These are phyloP conservation scores for Octodon degus DNA, from an alignment of 2,113 vertebrate species.

Conservation along the genomic window DNA sequence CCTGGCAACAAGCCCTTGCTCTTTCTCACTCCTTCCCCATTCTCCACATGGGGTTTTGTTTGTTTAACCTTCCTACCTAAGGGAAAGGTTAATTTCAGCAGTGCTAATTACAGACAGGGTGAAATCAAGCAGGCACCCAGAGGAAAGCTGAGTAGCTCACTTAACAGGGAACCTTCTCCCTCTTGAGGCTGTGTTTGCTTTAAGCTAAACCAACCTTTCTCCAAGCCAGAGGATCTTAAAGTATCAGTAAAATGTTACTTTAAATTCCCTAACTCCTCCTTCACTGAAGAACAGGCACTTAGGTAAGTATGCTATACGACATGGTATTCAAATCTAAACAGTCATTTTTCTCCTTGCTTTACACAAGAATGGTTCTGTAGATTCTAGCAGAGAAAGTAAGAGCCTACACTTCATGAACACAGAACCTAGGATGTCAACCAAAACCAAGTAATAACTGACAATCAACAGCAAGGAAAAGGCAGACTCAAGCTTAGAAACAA, in stretches of 20 bases:
- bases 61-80: background rate
- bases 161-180: background rate
- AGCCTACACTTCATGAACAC: background rate
- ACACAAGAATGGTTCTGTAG: background rate
- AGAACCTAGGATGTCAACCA: background rate
- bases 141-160: background rate
- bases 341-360: constrained; percentile 4
- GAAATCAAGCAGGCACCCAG: background rate
- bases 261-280: constrained; percentile 1
- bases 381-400: background rate
- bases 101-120: background rate
- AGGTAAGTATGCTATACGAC: background rate
- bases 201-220: constrained; percentile 45
- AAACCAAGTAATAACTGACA: constrained; percentile 1
- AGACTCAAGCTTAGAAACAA: constrained; percentile 11
- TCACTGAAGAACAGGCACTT: constrained; percentile 37
- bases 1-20: background rate
- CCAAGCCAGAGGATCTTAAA: background rate
- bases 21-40: background rate
- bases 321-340: constrained; percentile 33
- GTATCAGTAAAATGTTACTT: constrained; percentile 4
- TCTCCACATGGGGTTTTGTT: background rate
- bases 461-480: background rate
- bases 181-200: background rate
- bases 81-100: background rate